Evolutionary conservation across 2,888 invertebrate species (phyloP).

Genomic region (Harpalus rufipes): DNA sequence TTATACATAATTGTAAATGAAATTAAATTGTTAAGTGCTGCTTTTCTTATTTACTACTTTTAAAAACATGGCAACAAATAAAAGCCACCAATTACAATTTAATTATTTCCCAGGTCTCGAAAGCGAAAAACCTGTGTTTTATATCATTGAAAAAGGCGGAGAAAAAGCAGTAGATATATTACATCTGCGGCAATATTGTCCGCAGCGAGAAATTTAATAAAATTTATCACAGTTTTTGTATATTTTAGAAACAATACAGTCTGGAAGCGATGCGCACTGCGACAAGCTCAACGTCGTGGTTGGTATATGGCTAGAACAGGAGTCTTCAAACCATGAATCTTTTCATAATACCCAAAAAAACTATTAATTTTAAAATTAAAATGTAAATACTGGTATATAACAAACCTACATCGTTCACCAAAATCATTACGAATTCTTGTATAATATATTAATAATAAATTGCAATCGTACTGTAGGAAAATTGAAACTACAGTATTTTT

Average conservation of each 20-base stretch:
- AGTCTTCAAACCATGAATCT: neutral
- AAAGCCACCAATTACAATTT: constrained; percentile 34
- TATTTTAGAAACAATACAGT: constrained; percentile 65
- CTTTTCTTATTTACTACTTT: no score
- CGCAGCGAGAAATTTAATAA: constrained; percentile 62
- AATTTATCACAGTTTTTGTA: constrained; percentile 65
- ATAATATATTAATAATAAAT: neutral
- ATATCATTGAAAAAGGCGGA: constrained; percentile 47
- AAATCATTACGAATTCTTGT: no score
- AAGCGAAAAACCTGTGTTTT: constrained; percentile 31
- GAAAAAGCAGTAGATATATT: constrained; percentile 56
- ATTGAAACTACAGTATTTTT: no score
- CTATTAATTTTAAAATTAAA: no score
- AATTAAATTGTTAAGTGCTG: no score
- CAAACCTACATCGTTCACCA: no score
- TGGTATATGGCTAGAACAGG: neutral
- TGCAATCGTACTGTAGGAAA: neutral
- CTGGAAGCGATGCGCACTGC: constrained; percentile 43
- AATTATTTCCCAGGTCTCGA: constrained; percentile 28
- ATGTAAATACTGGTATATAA: no score
- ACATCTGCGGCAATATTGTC: constrained; percentile 64
- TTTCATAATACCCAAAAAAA: neutral
- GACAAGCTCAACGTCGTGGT: constrained; percentile 22
- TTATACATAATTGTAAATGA: no score
- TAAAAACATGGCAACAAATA: neutral